These are phyloP conservation scores for Nestor notabilis DNA, from an alignment of 2,113 vertebrate genomes.

Conservation along the genomic window DNA sequence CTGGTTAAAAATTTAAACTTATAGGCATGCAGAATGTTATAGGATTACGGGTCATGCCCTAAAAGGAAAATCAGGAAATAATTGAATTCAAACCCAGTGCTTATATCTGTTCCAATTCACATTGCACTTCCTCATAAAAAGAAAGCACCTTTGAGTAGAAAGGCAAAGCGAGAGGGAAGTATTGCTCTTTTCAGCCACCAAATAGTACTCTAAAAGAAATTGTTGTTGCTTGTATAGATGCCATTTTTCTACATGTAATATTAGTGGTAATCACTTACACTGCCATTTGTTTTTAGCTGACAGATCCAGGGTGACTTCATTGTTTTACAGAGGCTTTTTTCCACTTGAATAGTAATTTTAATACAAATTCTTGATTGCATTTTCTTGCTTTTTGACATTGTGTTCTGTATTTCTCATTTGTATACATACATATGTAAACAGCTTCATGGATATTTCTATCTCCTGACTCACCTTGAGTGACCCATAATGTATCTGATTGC, in stretches of 20 bases:
- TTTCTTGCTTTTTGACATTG: conserved; percentile 49
- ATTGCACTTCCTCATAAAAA: background rate
- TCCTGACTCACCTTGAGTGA: conserved; percentile 44
- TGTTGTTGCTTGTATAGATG: background rate
- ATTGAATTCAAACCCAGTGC: background rate
- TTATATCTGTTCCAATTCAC: background rate
- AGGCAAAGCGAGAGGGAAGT: background rate
- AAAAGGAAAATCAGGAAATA: background rate
- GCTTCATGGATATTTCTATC: conserved; percentile 22
- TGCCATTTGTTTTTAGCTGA: conserved; percentile 30
- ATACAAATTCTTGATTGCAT: conserved; percentile 58
- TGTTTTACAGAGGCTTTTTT: conserved; percentile 51
- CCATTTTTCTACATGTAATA: background rate
- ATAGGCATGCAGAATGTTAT: background rate
- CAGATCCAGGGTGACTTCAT: conserved; percentile 10
- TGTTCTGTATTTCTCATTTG: conserved; percentile 42
- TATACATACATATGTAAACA: conserved; percentile 56
- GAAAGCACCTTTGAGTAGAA: background rate
- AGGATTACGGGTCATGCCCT: background rate
- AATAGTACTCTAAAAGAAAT: background rate
- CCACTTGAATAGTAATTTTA: conserved; percentile 32
- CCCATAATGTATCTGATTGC: conserved; percentile 9
- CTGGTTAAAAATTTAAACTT: background rate
- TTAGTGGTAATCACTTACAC: background rate
- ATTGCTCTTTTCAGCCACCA: background rate